These are phyloP conservation scores for Tauraco erythrolophus DNA, from an alignment of 2,113 vertebrate genomes.

Conservation along the genomic window DNA sequence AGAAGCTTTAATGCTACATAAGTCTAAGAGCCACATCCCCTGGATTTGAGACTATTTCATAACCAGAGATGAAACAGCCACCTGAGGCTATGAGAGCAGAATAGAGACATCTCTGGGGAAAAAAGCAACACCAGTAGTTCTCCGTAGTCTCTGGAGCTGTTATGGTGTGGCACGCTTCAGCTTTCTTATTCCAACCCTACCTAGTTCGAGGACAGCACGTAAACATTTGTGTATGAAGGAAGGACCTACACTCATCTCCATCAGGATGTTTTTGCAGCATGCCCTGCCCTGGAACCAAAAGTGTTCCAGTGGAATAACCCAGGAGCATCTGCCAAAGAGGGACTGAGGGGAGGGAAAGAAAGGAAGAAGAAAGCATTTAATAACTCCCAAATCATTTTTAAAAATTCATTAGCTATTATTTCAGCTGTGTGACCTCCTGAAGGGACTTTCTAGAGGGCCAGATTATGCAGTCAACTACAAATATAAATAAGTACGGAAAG, in stretches of 20 bases:
- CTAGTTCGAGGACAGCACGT: not conserved
- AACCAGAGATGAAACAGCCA: not conserved
- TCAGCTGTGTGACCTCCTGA: slow-evolving; percentile 68
- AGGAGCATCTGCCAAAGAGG: not conserved
- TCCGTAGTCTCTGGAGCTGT: not conserved
- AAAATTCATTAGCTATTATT: slow-evolving; percentile 68
- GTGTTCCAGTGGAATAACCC: not conserved
- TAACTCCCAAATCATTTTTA: slow-evolving; percentile 37
- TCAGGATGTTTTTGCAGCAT: not conserved
- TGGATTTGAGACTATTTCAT: not conserved
- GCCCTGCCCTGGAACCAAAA: not conserved
- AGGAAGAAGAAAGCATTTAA: not conserved
- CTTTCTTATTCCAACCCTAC: not conserved
- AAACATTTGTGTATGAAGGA: not conserved
- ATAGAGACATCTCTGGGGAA: not conserved
- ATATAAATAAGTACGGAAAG: slow-evolving; percentile 46
- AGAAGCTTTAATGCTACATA: not conserved
- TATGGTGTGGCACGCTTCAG: not conserved
- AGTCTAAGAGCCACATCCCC: not conserved
- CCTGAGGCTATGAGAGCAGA: not conserved
- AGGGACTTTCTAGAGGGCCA: slow-evolving; percentile 44
- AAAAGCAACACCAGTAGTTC: not conserved
- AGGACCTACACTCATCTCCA: not conserved
- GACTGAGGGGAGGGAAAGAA: not conserved
- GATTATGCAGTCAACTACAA: slow-evolving; percentile 40